Evolutionary conservation across 2,888 invertebrate species (phyloP).

Genomic region (Eudemis profundana): DNA sequence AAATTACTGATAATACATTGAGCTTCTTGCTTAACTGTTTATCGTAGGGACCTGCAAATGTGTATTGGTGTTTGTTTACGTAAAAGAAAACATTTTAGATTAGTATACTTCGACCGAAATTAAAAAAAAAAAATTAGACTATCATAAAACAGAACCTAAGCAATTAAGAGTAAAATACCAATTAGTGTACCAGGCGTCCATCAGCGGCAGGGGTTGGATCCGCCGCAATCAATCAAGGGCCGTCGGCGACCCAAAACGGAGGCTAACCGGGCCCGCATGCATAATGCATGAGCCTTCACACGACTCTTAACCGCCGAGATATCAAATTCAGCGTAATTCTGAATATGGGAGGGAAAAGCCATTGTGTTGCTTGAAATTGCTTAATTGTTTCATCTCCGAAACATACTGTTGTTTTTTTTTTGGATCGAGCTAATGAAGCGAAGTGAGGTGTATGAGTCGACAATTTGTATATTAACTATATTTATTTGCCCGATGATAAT

Average conservation of each 20-base stretch:
- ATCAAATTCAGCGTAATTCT: slow-evolving; percentile 41
- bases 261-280: slow-evolving; percentile 52
- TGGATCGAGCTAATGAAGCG: too few species aligned
- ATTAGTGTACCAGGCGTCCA: slow-evolving; percentile 54
- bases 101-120: too few species aligned
- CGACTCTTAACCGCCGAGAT: slow-evolving; percentile 46
- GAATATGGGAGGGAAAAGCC: slow-evolving; percentile 29
- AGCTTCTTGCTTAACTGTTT: too few species aligned
- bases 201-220: slow-evolving; percentile 49
- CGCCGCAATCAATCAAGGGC: slow-evolving; percentile 66
- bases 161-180: slow-evolving; percentile 57
- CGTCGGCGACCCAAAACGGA: slow-evolving; percentile 40
- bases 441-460: too few species aligned
- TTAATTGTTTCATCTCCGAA: slow-evolving; percentile 21
- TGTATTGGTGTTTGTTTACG: too few species aligned
- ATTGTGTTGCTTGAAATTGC: slow-evolving; percentile 11
- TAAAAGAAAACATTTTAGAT: too few species aligned
- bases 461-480: too few species aligned
- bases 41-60: too few species aligned
- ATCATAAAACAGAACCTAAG: slow-evolving; percentile 48
- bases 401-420: background rate
- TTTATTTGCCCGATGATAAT: too few species aligned
- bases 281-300: slow-evolving; percentile 68
- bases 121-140: slow-evolving; percentile 41
- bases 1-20: too few species aligned